A percentile compares a stretch with the other conserved stretches of the same genome.
Evolutionary conservation across 2,113 vertebrate species (phyloP).

Genomic region (Motacilla tschutschensis): DNA sequence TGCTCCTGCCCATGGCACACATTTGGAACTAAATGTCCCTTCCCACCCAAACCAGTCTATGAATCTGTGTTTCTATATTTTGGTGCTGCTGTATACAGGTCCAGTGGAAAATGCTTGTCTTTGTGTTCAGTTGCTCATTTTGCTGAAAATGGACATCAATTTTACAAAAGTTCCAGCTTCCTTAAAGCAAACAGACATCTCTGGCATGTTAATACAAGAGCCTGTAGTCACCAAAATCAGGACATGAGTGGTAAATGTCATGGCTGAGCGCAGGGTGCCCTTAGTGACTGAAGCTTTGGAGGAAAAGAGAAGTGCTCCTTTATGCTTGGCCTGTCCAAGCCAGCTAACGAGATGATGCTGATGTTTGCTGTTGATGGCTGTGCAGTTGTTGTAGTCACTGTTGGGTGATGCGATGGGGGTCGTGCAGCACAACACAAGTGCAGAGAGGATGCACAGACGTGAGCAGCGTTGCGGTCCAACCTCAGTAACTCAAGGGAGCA

Average conservation of each 20-base stretch:
- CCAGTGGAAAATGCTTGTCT: not conserved
- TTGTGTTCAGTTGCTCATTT: not conserved
- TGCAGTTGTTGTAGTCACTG: not conserved
- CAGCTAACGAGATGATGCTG: not conserved
- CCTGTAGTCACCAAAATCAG: rapidly evolving
- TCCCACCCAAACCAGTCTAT: not conserved
- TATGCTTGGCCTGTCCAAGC: not conserved
- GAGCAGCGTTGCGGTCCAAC: rapidly evolving
- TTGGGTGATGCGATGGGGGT: no score
- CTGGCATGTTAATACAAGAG: not conserved
- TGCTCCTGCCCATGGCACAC: not conserved
- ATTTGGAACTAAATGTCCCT: not conserved
- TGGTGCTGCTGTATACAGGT: not conserved
- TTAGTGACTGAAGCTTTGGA: not conserved
- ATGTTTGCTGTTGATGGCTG: not conserved
- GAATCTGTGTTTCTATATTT: not conserved
- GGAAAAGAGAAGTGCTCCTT: not conserved
- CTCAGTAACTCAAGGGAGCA: not conserved
- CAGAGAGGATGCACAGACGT: not conserved
- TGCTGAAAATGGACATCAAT: not conserved
- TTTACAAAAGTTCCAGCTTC: not conserved
- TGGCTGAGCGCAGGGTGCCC: rapidly evolving
- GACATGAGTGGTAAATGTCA: not conserved
- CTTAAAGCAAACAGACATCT: not conserved
- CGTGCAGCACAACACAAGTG: not conserved